Base-by-base conservation (phyloP, 2,888 invertebrate genomes). In the Lottia gigantea region DNA sequence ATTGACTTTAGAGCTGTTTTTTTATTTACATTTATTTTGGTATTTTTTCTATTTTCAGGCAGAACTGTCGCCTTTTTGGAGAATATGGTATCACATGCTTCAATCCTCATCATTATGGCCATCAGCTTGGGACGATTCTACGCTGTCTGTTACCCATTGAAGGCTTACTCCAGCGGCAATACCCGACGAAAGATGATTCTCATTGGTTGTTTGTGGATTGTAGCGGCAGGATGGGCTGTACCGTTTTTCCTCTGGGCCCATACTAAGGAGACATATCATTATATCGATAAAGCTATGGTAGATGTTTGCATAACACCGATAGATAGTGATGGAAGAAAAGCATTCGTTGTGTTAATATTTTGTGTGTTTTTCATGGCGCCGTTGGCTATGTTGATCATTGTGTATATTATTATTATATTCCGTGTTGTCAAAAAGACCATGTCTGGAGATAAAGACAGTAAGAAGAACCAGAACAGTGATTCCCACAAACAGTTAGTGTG, bases 41-140 rank as follows among this genome's bases (percentile, higher is more conserved):
- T 4, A 31, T 31, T 68, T 70, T 70, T 70, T 64, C 25, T 71
- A 76, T 91, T 77, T 91, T 49, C 91, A 96, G 96, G 96, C 90
- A 94, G 95, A 87, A 93, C 95, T 23, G 95, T 96, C 8, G 95
- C 96, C 0, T 97, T 96, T 87, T 93, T 96, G 71, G 96, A 97
- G 90, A 90, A 95, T 85, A 94, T 95, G 0, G 95, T 96, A 46
- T 95, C 95, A 4, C 95, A 96, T 87, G 95, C 95, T 40, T 95
- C 95, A 62, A 95, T 96, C 11, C 91, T 96, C 67, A 96, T 96
- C 65, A 96, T 97, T 84, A 90, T 96, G 83, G 95, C 96, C 69
- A 96, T 97, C 89, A 95, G 95, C 68, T 95, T 96, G 89, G 96
- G 96, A 89, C 91, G 94, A 19, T 94, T 94, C 90, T 94, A 94